Evolutionary conservation across 2,113 vertebrate genomes (phyloP).

Genomic region (Pseudolaguvia tuberculata): DNA sequence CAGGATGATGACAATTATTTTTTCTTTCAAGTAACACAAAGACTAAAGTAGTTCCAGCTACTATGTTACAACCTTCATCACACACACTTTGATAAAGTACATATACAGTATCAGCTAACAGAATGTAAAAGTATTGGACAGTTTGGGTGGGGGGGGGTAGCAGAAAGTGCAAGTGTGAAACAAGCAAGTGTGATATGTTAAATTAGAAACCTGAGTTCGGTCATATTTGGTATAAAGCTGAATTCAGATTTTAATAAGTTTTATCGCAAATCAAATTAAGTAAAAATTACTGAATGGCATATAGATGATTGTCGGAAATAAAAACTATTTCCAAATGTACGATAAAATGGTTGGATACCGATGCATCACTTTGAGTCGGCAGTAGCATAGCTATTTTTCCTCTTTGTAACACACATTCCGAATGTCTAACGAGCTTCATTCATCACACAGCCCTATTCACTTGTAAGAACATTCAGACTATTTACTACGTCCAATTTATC

Average conservation of each 20-base stretch:
- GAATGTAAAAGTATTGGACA: no score
- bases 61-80: no score
- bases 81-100: no score
- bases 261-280: neutral
- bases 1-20: no score
- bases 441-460: neutral
- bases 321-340: neutral
- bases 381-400: neutral
- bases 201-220: neutral
- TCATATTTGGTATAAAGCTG: neutral
- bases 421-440: slow-evolving; percentile 11
- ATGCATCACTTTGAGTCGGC: neutral
- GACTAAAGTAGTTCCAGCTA: no score
- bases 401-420: neutral
- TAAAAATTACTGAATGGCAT: neutral
- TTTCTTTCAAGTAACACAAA: no score
- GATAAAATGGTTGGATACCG: neutral
- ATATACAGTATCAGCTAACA: no score
- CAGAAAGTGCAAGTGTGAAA: no score
- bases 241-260: neutral
- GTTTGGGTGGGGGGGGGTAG: no score
- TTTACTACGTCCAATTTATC: neutral
- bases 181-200: neutral
- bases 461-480: neutral
- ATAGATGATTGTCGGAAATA: neutral